Conservation (phyloP, 2,797 vertebrate genomes). For the Coluber constrictor region DNA sequence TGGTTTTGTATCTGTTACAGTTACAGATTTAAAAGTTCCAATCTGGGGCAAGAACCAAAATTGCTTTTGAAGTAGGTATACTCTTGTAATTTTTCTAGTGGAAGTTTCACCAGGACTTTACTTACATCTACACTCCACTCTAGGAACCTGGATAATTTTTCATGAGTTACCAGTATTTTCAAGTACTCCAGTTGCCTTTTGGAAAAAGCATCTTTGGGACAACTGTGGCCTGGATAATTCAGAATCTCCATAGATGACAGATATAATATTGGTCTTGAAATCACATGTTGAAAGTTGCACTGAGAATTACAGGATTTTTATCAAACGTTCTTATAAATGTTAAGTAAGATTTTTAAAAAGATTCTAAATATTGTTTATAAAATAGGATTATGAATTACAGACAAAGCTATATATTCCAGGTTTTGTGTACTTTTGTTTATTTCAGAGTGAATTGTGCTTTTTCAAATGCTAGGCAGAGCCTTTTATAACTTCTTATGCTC, state of each 20-base stretch:
- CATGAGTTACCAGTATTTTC: not conserved
- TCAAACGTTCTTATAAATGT: not conserved
- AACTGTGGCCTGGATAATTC: not conserved
- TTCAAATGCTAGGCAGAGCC: constrained; percentile 35
- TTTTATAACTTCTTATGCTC: constrained; percentile 50
- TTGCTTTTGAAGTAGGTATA: not conserved
- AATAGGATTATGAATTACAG: not conserved
- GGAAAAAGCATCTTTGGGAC: not conserved
- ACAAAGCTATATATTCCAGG: not conserved
- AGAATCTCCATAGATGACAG: not conserved
- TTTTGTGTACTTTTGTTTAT: constrained; percentile 2
- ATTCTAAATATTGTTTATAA: not conserved
- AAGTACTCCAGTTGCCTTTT: not conserved
- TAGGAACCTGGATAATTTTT: not conserved
- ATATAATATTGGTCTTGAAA: not conserved
- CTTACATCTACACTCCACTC: not conserved
- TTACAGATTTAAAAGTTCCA: not conserved
- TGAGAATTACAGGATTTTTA: not conserved
- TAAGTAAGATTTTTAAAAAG: not conserved
- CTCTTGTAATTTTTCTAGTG: not conserved
- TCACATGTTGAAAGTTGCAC: not conserved
- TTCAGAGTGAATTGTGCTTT: not conserved
- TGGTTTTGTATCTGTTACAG: not conserved
- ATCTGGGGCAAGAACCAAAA: not conserved
- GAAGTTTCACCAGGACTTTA: not conserved